Evolutionary conservation across 2,113 vertebrate genomes (phyloP), one percentile per base, ranked within the genome.

Genomic region (Brachionichthys hirsutus): DNA sequence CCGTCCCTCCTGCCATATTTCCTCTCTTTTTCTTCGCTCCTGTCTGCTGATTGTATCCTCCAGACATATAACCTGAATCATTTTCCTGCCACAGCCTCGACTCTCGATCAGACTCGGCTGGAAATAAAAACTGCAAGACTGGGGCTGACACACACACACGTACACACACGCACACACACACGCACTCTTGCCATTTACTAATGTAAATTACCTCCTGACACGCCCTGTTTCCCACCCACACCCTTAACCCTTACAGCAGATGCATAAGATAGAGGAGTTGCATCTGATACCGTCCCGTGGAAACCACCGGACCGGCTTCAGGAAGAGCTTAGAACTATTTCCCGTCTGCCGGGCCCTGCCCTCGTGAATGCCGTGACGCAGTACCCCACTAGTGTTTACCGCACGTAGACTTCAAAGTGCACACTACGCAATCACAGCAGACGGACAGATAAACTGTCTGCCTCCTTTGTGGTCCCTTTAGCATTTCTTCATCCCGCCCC

Each of bases 361-460:
- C 70, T 84, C 64, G 58, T 81, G 79, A 84, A 83, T 75, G 53
- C 43, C 43, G 18, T 42, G 2, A 55, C 3, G 46, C 14, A 62
- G 67, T n/a, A 61, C 83, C 71, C 77, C 44, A 62, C 67, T 15
- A n/a, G 68, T 72, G 73, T 85, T 88, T 81, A 83, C 78, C 53
- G 44, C 85, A 68, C 79, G 71, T 41, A 78, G 73, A 74, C 81
- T 85, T 88, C 84, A 87, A 85, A 87, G 88, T 67, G 66, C 20
- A 46, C 41, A 56, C 41, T 63, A 62, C 74, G 68, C 73, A 78
- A 85, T 85, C 71, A 71, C 78, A 74, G 74, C 74, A 81, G 88
- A 83, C 83, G 67, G 75, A 70, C 77, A 82, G 83, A 88, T 87
- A 88, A 88, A 86, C 79, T 71, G 84, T 80, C 79, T 86, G 70